Conservation (phyloP, 2,888 invertebrate species). For the Chelonus formosanus region DNA sequence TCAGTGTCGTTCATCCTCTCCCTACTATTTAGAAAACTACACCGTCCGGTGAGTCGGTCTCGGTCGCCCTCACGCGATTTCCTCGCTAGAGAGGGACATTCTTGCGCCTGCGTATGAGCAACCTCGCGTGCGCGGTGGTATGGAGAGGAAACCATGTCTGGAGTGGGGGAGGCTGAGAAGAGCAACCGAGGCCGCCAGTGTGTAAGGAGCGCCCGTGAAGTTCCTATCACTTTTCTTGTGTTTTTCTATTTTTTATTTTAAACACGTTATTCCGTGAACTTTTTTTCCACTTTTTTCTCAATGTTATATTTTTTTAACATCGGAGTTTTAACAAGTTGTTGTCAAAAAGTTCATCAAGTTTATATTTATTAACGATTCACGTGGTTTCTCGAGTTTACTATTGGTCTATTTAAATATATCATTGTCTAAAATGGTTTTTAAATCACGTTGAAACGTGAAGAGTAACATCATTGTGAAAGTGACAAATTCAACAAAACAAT, state of each 20-base stretch:
- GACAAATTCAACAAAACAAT: no score
- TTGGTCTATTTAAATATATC: no score
- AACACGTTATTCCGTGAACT: neutral
- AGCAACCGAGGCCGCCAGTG: slow-evolving; percentile 50
- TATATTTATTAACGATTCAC: no score
- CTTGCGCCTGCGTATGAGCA: slow-evolving; percentile 36
- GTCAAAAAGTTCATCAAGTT: no score
- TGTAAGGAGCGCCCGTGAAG: slow-evolving; percentile 55
- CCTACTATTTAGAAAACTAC: slow-evolving; percentile 3
- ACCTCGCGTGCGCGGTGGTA: slow-evolving; percentile 29
- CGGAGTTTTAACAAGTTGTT: no score
- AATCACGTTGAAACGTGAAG: no score
- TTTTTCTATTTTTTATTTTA: slow-evolving; percentile 27
- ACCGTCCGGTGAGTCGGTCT: slow-evolving; percentile 57
- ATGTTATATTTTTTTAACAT: no score
- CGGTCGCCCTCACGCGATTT: slow-evolving; percentile 44
- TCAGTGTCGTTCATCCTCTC: slow-evolving; percentile 13
- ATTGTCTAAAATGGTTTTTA: no score
- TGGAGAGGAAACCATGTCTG: slow-evolving; percentile 25
- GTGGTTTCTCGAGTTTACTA: no score
- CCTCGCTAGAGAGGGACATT: slow-evolving; percentile 21
- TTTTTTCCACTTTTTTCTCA: neutral
- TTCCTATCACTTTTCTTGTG: slow-evolving; percentile 47
- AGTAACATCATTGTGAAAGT: no score
- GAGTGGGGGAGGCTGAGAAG: slow-evolving; percentile 41